These are phyloP conservation scores for Ennomos fuscantarius DNA, from an alignment of 2,888 invertebrate species.

Conservation along the genomic window DNA sequence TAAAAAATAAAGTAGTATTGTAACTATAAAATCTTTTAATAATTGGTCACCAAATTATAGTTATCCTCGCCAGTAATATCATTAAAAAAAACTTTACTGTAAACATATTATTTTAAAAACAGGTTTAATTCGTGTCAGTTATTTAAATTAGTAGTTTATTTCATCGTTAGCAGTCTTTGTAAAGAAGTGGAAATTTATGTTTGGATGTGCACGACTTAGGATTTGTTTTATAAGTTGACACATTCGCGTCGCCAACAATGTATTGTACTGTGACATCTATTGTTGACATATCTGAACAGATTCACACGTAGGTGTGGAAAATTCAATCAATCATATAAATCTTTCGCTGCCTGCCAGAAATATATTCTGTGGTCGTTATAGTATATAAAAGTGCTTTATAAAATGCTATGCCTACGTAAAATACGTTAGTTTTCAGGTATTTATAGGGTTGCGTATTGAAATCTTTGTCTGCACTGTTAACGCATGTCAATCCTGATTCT, in stretches of 20 bases:
- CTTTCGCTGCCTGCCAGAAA: constrained; percentile 11
- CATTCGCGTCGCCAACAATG: constrained; percentile 26
- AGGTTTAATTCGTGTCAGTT: no score
- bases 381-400: no score
- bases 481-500: neutral
- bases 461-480: constrained; percentile 3
- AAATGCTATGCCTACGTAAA: no score
- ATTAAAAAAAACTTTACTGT: no score
- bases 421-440: no score
- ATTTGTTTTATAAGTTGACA: constrained; percentile 18
- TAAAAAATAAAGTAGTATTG: no score
- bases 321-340: constrained; percentile 10
- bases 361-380: constrained; percentile 1
- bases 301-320: constrained; percentile 24
- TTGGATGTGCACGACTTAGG: constrained; percentile 7
- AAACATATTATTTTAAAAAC: no score
- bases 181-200: constrained; percentile 12
- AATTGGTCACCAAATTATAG: no score
- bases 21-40: no score
- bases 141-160: neutral
- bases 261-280: constrained; percentile 31
- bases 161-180: no score
- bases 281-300: constrained; percentile 27
- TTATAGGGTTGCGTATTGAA: no score
- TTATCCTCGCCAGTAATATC: no score